Evolutionary conservation across 1,140 invertebrate genomes (phyloP), one percentile per base, ranked within the genome.

Genomic region (Babylonia areolata): DNA sequence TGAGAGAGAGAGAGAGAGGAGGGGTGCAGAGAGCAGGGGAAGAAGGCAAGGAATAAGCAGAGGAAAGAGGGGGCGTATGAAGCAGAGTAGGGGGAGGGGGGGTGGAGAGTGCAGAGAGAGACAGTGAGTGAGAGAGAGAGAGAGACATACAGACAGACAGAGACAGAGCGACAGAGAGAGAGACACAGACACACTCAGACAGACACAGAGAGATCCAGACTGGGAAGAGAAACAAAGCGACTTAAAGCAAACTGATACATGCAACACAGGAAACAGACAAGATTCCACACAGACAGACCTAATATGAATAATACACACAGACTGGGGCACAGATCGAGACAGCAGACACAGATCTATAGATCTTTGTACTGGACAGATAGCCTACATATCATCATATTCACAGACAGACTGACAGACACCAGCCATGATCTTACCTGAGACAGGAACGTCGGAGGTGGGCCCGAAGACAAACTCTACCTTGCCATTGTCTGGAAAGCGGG

Each of bases 401-500:
- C n/a, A n/a, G 0, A 69, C 23, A 69, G 64, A 69, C 23, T n/a
- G 64, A 20, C 0, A 69, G 64, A 28, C 6, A 69, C 15, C n/a
- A 20, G 64, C 23, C 11, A 12, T 31, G 81, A 2, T 39, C 90
- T 87, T 87, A 93, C 92, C 92, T 91, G 89, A 88, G 51, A 93
- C 92, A 39, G 90, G 86, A 39, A 89, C 90, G 86, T 93, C 92
- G 28, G 92, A 90, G 83, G 88, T 95, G 88, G 96, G 94, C 75
- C 96, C 96, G 94, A 98, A 98, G 90, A 97, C 96, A 73, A 98
- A 95, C 92, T 98, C 97, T 81, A 98, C 96, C 75, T 96, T 96
- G 71, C 97, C 97, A 93, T 97, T 96, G 51, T 93, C 93, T 58
- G 95, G 93, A 88, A 95, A 95, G 39, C 94, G 89, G 17, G 92